A percentile compares a stretch with the other conserved stretches of the same genome.
phyloP scores from a whole-genome alignment of 2,113 vertebrate species.

The Rhea pennata region DNA sequence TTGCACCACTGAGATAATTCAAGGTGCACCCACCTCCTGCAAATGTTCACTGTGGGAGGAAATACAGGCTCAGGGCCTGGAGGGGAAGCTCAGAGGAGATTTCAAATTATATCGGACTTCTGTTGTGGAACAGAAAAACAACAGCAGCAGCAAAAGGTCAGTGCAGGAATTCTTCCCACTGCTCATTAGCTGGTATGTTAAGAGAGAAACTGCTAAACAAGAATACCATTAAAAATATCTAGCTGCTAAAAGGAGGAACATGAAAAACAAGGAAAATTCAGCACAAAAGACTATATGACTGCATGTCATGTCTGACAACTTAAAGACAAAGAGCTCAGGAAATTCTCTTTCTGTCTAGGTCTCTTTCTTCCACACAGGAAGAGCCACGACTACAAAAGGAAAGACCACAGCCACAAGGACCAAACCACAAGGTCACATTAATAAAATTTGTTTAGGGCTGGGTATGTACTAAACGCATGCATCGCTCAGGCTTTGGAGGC shows the following conservation, averaged over 20 bases:
- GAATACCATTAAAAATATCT: not conserved
- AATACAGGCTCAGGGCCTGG: not conserved
- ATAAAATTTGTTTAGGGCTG: not conserved
- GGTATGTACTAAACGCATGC: not conserved
- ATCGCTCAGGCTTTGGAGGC: not conserved
- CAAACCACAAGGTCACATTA: not conserved
- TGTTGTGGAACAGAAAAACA: not conserved
- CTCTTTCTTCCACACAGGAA: not conserved
- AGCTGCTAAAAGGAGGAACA: not conserved
- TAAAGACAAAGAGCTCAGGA: not conserved
- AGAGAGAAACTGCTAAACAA: not conserved
- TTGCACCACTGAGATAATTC: not conserved
- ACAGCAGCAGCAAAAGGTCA: conserved; percentile 24
- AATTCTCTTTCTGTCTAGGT: not conserved
- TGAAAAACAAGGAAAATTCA: not conserved
- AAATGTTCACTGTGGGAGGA: fast-evolving
- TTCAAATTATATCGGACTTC: not conserved
- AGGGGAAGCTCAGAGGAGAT: not conserved
- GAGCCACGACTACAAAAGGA: not conserved
- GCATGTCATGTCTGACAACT: not conserved
- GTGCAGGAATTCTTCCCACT: not conserved
- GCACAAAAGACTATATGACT: not conserved
- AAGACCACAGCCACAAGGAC: not conserved
- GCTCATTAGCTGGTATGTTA: not conserved
- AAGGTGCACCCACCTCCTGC: not conserved